These are phyloP conservation scores for Gallinago paraguaiae DNA, from an alignment of 2,113 vertebrate genomes.

Conservation along the genomic window DNA sequence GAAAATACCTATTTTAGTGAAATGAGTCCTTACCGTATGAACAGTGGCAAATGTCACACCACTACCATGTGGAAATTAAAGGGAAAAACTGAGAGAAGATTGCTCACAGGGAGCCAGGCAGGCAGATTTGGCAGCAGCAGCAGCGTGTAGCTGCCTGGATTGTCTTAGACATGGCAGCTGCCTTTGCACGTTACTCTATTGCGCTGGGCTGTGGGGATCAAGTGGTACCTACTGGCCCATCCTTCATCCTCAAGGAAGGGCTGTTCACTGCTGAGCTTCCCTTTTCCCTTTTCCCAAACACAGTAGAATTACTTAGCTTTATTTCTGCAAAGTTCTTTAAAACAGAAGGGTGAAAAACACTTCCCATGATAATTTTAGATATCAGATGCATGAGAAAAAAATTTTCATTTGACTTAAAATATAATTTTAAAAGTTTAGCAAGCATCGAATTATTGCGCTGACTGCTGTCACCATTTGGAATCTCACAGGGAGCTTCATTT, in stretches of 20 bases:
- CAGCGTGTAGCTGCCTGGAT: background rate
- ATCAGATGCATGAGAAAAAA: background rate
- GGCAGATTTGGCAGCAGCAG: background rate
- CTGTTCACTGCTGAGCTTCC: background rate
- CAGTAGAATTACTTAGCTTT: background rate
- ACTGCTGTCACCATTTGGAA: background rate
- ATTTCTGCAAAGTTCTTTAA: background rate
- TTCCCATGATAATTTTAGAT: background rate
- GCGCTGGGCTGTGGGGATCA: rapidly evolving
- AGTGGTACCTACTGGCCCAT: background rate
- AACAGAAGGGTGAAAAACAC: background rate
- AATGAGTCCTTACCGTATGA: background rate
- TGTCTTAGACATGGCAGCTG: background rate
- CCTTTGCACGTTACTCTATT: background rate
- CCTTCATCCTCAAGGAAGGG: background rate
- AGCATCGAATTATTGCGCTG: background rate
- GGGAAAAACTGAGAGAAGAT: background rate
- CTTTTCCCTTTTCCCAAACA: background rate
- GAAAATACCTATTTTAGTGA: background rate
- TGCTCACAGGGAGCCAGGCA: background rate
- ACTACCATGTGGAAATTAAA: background rate
- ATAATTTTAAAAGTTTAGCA: background rate
- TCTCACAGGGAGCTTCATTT: background rate
- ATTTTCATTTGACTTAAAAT: background rate
- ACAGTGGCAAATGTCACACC: background rate